Evolutionary conservation across 2,797 vertebrate genomes (phyloP), one percentile per base, ranked within the genome.

Genomic region (Alouatta caraya): DNA sequence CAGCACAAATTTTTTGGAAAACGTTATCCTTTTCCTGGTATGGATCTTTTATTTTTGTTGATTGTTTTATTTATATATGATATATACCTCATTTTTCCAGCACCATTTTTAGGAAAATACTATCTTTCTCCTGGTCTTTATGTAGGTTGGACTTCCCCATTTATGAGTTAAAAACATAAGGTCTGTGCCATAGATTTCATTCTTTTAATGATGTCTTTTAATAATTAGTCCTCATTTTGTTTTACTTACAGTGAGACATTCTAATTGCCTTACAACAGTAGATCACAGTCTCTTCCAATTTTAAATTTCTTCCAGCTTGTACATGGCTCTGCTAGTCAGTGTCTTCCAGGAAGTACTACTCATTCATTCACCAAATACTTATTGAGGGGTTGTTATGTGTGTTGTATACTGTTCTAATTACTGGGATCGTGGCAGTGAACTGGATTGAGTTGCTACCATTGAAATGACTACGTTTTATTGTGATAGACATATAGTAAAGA

Each of bases 171-270:
- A 70, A 64, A 94, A 30, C 4, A 22, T 22, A 52, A 78, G 17
- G 5, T 26, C 57, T 33, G 9, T 39, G 46, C 52, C 92, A 64
- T 26, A 28, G 44, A 57, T 85, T 93, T 75, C 8, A 46, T 24
- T 79, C 85, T 87, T 90, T 70, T n/a, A 75, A 57, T 92, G 2
- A 39, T 33, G 0, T 70, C 61, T 93, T 78, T 55, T 90, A 55
- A 92, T 93, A 79, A 82, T 87, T 92, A 64, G 50, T 81, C 83
- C 64, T 78, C 46, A 75, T 92, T 80, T 95, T 85, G 48, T 95
- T 96, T 91, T 94, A 83, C 8, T 44, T 89, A 33, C 0, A 57
- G 28, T 21, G 12, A 48, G 73, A 3, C 59, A 1, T 88, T 75
- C 80, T 94, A 55, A 89, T 67, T 93, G 30, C 17, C 50, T 91